Conservation (phyloP, 1,140 invertebrate genomes). For the Diprion similis region DNA sequence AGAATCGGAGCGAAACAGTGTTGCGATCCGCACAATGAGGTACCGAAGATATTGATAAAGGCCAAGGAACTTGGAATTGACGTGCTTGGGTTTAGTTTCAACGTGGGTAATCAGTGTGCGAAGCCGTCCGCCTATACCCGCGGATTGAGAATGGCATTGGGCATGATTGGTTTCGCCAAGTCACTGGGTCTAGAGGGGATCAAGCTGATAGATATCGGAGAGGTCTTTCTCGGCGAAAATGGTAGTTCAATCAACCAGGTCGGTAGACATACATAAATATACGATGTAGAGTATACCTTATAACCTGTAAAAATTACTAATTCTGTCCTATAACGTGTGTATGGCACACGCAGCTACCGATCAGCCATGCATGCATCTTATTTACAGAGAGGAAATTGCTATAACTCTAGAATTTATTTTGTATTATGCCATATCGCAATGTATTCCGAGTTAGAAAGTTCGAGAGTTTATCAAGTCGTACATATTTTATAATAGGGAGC, state of each 20-base stretch:
- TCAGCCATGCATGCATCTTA: too few species aligned
- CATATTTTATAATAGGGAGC: too few species aligned
- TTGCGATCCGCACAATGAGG: conserved; percentile 81
- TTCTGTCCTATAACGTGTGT: too few species aligned
- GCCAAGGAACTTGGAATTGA: conserved; percentile 75
- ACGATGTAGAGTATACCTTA: too few species aligned
- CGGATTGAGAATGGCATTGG: conserved; percentile 71
- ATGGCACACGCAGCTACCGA: too few species aligned
- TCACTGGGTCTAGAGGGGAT: conserved; percentile 72
- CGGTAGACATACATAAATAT: conserved; percentile 45
- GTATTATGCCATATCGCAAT: too few species aligned
- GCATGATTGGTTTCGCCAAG: conserved; percentile 72
- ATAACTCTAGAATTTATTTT: too few species aligned
- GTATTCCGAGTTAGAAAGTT: too few species aligned
- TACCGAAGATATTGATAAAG: conserved; percentile 74
- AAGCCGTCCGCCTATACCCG: conserved; percentile 75
- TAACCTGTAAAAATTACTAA: too few species aligned
- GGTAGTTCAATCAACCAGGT: conserved; percentile 71
- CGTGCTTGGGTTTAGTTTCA: conserved; percentile 88
- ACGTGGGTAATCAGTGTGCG: conserved; percentile 83
- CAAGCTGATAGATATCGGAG: conserved; percentile 81
- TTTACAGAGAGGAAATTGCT: too few species aligned
- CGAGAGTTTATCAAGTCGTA: too few species aligned
- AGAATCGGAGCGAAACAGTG: conserved; percentile 92
- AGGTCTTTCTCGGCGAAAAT: conserved; percentile 79